Percentiles rank a stretch among this genome's conserved stretches.
These are phyloP conservation scores for Slavum lentiscoides DNA, from an alignment of 2,888 invertebrate species.

Conservation along the genomic window DNA sequence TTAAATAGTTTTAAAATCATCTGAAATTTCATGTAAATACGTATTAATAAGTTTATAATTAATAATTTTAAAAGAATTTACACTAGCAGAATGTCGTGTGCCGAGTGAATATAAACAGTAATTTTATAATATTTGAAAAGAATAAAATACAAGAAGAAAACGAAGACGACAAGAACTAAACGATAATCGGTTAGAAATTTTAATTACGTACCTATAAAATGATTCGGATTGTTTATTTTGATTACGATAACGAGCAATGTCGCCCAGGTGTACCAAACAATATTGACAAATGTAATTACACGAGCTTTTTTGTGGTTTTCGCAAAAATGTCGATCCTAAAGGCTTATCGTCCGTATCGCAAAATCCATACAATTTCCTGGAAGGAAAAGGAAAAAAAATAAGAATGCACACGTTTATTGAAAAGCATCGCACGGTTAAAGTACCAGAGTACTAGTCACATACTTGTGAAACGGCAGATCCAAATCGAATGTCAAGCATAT, in stretches of 20 bases:
- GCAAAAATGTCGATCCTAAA: conserved; percentile 27
- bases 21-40: too few species aligned
- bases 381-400: background rate
- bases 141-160: too few species aligned
- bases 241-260: conserved; percentile 81
- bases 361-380: conserved; percentile 39
- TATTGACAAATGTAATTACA: conserved; percentile 86
- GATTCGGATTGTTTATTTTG: conserved; percentile 80
- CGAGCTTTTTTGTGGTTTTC: conserved; percentile 68
- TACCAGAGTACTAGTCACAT: conserved; percentile 58
- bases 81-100: too few species aligned
- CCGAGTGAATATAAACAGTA: too few species aligned
- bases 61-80: too few species aligned
- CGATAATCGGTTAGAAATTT: background rate
- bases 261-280: conserved; percentile 85
- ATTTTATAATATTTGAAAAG: too few species aligned
- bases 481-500: conserved; percentile 79
- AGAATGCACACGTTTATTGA: background rate
- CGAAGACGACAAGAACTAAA: background rate
- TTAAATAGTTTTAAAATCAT: too few species aligned
- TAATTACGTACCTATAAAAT: conserved; percentile 69
- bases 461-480: conserved; percentile 74
- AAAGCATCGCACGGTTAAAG: conserved; percentile 56
- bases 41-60: too few species aligned
- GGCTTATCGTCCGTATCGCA: conserved; percentile 34